Base-by-base conservation (phyloP, 2,797 vertebrate species). In the Anomalospiza imberbis region DNA sequence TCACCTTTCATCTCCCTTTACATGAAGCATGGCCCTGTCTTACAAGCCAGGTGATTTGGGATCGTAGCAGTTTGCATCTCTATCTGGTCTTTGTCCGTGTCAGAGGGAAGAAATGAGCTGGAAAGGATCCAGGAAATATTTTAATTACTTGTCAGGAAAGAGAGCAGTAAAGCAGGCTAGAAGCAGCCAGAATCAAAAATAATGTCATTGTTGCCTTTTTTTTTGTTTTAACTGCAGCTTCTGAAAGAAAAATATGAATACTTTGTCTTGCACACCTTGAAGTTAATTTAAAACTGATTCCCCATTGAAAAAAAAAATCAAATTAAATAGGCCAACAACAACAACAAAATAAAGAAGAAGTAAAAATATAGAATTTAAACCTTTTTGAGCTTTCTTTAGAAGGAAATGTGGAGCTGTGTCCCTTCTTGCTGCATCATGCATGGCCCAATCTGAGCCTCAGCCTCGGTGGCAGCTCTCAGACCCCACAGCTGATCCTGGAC, bases 381-480 rank as follows among this genome's bases (percentile, higher is more conserved):
- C 2, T 72, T 82, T 72, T 44, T 76, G 81, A 32, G 16, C 22
- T 68, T 88, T 68, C 66, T 81, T 78, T 38, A 34, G 67, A 34
- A n/a, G 17, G 51, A 66, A 60, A 29, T 28, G 4, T 19, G 45
- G 50, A 34, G 32, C 24, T 66, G 4, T 7, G 0, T n/a, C n/a
- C 1, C 1, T 47, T 36, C 42, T 61, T 51, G 51, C 8, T 38
- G 62, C 31, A 36, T 32, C 10, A 4, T 9, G 18, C 14, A 4
- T 0, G 17, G 72, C 12, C 45, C 21, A 53, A 19, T n/a, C 34
- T 2, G 6, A 55, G 34, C 24, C 65, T 72, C 29, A 31, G 19
- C 48, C 31, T 48, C 1, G 0, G 19, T 1, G 2, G 53, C 14
- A 61, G 42, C 1, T 3, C 63, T 80, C 19, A n/a, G 19, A 13